Evolutionary conservation across 2,113 vertebrate genomes (phyloP).

Genomic region (Helogale parvula): DNA sequence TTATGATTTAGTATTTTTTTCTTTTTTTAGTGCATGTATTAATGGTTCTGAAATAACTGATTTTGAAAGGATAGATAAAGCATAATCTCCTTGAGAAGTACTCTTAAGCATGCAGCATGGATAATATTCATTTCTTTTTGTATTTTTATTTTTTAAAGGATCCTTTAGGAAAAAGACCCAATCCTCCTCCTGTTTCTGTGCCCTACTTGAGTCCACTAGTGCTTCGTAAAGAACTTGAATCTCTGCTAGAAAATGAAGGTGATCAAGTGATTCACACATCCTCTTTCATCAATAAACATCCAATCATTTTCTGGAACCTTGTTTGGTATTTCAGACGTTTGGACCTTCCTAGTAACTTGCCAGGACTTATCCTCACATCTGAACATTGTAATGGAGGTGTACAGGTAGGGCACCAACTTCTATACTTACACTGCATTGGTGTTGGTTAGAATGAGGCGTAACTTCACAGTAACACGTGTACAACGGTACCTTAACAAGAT

Average conservation of each 20-base stretch:
- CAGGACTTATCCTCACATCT: conserved; percentile 96
- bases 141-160: conserved; percentile 85
- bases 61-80: neutral
- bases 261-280: conserved; percentile 98
- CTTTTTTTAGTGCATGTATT: neutral
- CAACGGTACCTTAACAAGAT: neutral
- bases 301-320: conserved; percentile 99
- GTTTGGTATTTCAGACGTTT: conserved; percentile 97
- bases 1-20: neutral
- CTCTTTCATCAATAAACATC: conserved; percentile 98
- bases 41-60: neutral
- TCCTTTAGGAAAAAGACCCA: conserved; percentile 89
- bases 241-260: conserved; percentile 96
- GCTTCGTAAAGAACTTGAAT: conserved; percentile 97
- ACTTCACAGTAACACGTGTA: neutral
- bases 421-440: neutral
- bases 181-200: conserved; percentile 95
- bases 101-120: neutral
- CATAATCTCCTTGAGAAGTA: neutral
- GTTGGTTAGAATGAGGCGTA: neutral
- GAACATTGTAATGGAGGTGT: conserved; percentile 97
- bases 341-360: conserved; percentile 95
- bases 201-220: conserved; percentile 98
- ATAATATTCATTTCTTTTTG: neutral
- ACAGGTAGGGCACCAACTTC: conserved; percentile 85